Evolutionary conservation across 2,113 vertebrate genomes (phyloP), one percentile per base, ranked within the genome.

Genomic region (Thryonomys swinderianus): DNA sequence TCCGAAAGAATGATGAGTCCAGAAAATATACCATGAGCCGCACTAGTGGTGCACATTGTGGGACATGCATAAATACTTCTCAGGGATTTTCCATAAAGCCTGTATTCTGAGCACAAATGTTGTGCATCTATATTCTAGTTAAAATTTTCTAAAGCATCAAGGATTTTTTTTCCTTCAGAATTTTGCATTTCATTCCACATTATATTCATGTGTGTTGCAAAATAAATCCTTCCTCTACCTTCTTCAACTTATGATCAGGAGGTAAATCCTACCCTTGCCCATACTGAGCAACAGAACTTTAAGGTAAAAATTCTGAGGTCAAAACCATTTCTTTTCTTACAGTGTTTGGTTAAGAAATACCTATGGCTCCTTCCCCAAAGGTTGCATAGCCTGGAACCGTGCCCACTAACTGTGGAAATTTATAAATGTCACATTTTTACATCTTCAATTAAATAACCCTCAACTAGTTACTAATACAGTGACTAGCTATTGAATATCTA

Each of bases 401-500:
- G 59, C 7, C 37, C 34, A 69, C 42, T 0, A 67, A 51, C 34
- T 64, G 51, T 66, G 48, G 32, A 40, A 18, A 53, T 88, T 40
- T 88, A 62, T 64, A 86, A 55, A 62, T 3, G 7, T 74, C 83
- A 62, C 51, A 69, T 59, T 91, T 86, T 84, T 89, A 66, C 34
- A 78, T 80, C 81, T 64, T 91, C 20, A 64, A 51, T 89, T 85
- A 88, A 93, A 34, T 71, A 27, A 1, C 40, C 64, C 21, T 61
- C 48, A 80, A 5, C 80, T 62, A 25, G 53, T 78, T 48, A 78
- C 37, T 61, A 85, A 57, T 34, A 62, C 5, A 2, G 12, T 12
- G 45, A 89, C 69, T 71, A 85, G 81, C 93, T 91, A 81, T 57
- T 91, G 57, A 81, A 42, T 45, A 90, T 7, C 25, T 90, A 45